These are phyloP conservation scores for Pholis gunnellus DNA, from an alignment of 2,113 vertebrate species.

Conservation along the genomic window DNA sequence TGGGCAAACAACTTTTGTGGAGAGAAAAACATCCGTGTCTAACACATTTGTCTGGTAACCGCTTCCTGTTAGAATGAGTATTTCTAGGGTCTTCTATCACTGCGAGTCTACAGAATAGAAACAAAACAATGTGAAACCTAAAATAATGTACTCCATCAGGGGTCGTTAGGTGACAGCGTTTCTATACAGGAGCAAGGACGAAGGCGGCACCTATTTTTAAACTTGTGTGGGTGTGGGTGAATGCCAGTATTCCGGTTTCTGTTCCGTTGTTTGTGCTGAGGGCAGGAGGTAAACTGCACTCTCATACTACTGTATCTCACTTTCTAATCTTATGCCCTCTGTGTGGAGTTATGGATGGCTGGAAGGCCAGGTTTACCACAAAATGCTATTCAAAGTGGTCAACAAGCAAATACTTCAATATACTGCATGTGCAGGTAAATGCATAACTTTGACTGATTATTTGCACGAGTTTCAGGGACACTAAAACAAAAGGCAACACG, in stretches of 20 bases:
- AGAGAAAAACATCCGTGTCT: slow-evolving; percentile 19
- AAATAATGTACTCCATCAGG: slow-evolving; percentile 43
- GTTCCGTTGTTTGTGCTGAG: slow-evolving; percentile 70
- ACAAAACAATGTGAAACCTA: slow-evolving; percentile 58
- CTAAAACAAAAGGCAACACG: no score
- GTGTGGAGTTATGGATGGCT: slow-evolving; percentile 34
- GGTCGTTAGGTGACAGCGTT: slow-evolving; percentile 1
- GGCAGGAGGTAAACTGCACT: slow-evolving; percentile 33
- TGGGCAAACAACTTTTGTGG: not conserved
- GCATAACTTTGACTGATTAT: not conserved
- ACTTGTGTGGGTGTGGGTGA: slow-evolving; percentile 43
- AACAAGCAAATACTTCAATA: slow-evolving; percentile 6
- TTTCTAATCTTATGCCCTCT: slow-evolving; percentile 58
- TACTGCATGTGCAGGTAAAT: not conserved
- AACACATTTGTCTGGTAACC: slow-evolving; percentile 18
- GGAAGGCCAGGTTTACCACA: slow-evolving; percentile 36
- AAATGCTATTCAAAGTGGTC: slow-evolving; percentile 18
- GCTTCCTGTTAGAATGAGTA: slow-evolving; percentile 15
- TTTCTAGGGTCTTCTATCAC: not conserved
- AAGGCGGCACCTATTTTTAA: slow-evolving; percentile 72
- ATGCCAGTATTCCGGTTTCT: slow-evolving; percentile 68
- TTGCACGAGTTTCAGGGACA: not conserved
- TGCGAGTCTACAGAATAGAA: not conserved
- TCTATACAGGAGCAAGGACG: slow-evolving; percentile 12
- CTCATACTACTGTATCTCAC: slow-evolving; percentile 22